Conservation (phyloP, 37 sponge, comb jelly and placozoan genomes). For the Eunapius fragilis region DNA sequence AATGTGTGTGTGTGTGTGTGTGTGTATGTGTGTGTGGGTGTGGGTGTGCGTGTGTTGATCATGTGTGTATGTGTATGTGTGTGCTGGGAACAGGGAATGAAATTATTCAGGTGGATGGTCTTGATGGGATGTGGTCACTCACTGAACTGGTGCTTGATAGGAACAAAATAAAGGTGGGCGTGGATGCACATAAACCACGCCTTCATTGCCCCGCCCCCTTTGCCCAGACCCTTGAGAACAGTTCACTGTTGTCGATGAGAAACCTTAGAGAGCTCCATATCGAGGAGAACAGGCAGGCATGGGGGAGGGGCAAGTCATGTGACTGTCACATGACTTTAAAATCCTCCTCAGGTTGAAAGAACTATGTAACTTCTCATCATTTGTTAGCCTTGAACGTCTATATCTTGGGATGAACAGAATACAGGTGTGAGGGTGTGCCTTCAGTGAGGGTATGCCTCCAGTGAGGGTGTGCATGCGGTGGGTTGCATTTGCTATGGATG, state of each 20-base stretch:
- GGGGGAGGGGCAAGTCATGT: neutral
- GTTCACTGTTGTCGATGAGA: conserved; percentile 70
- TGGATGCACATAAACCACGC: neutral
- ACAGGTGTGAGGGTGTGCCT: conserved; percentile 37
- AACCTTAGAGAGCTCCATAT: conserved; percentile 85
- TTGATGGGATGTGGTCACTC: conserved; percentile 62
- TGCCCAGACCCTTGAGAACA: neutral
- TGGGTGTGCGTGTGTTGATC: neutral
- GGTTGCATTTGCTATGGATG: too few species aligned
- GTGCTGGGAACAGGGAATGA: conserved; percentile 79
- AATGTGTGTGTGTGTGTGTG: neutral
- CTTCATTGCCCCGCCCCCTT: neutral
- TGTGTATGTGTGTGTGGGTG: neutral
- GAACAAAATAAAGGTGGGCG: conserved; percentile 89
- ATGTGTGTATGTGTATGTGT: neutral
- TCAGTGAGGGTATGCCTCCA: too few species aligned
- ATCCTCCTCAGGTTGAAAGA: conserved; percentile 57
- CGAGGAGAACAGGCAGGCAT: conserved; percentile 95
- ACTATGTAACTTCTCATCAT: conserved; percentile 70
- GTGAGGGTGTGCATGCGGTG: too few species aligned
- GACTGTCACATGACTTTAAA: neutral
- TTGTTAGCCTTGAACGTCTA: conserved; percentile 69
- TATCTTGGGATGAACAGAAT: conserved; percentile 91
- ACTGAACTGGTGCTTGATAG: conserved; percentile 94
- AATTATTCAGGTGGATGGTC: conserved; percentile 77